A percentile compares a stretch with the other conserved stretches of the same genome.
phyloP scores from a whole-genome alignment of 2,888 invertebrate genomes.

The Drosophila flavopinicola region DNA sequence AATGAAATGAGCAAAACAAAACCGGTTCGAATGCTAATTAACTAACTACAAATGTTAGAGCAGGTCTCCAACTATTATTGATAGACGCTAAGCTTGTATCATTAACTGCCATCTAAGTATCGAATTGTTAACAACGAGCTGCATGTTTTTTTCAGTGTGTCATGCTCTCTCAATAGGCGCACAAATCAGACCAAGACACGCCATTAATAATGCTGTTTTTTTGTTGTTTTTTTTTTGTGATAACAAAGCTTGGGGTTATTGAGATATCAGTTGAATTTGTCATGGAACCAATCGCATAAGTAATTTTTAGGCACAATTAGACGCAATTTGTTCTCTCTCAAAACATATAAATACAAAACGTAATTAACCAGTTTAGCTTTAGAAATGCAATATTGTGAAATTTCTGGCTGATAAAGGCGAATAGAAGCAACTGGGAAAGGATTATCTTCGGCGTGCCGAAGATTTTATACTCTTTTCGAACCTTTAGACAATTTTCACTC shows the following conservation, averaged over 20 bases:
- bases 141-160: conserved; percentile 12
- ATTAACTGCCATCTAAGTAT: neutral
- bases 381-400: no score
- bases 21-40: conserved; percentile 38
- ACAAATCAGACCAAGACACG: conserved; percentile 7
- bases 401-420: no score
- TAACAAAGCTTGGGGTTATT: conserved; percentile 6
- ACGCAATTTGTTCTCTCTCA: no score
- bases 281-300: neutral
- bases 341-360: no score
- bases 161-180: conserved; percentile 3
- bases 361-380: no score
- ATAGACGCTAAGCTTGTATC: neutral
- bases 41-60: neutral
- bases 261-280: conserved; percentile 11
- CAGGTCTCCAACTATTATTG: conserved; percentile 9
- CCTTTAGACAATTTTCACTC: no score
- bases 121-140: neutral
- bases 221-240: conserved; percentile 6
- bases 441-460: no score
- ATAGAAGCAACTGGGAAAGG: no score
- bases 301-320: neutral
- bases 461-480: no score
- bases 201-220: neutral
- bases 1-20: no score